Base-by-base conservation (phyloP, 2,888 invertebrate species). In the Andrena dorsata region DNA sequence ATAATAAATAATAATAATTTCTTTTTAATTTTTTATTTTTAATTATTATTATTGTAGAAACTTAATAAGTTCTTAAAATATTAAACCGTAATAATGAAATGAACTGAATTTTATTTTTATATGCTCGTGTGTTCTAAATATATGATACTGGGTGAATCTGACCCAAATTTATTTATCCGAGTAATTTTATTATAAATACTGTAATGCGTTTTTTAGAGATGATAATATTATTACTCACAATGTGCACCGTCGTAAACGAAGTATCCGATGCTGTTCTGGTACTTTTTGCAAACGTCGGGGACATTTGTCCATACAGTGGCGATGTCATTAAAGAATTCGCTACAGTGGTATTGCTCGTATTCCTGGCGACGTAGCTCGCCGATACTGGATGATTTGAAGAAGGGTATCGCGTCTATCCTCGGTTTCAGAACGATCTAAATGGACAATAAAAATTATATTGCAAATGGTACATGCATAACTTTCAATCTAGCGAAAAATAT, bases 251-350 rank as follows among this genome's bases (percentile, higher is more conserved):
- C 97, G 92, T 97, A 96, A 28, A 98, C 96, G 86, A 96, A 97
- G 85, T 97, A 97, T 78, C 98, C 98, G 82, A 98, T 97, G 92
- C 98, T 98, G 90, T 97, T 97, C 87, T 97, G 96, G 92, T 97
- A 96, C 89, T 97, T 97, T 90, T 96, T 96, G 93, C 99, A 99
- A 72, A 96, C 94, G 88, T 98, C 98, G 0, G 96, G 96, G 87
- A 96, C 94, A 69, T 95, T 94, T 0, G 95, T 93, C 94, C 95
- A 92, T 94, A 89, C 86, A 13, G 82, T 83, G 51, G 96, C 94
- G 51, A 96, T 96, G 72, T 96, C 96, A 92, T 97, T 96, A 89
- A 96, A 96, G n/a, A 96, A 95, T 85, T 97, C 96, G 71, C 96
- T 96, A 93, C 99, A 99, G 74, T 97, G 96, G 91, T 97, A 96